phyloP scores from a whole-genome alignment of 2,113 vertebrate genomes.

The Bos javanicus region DNA sequence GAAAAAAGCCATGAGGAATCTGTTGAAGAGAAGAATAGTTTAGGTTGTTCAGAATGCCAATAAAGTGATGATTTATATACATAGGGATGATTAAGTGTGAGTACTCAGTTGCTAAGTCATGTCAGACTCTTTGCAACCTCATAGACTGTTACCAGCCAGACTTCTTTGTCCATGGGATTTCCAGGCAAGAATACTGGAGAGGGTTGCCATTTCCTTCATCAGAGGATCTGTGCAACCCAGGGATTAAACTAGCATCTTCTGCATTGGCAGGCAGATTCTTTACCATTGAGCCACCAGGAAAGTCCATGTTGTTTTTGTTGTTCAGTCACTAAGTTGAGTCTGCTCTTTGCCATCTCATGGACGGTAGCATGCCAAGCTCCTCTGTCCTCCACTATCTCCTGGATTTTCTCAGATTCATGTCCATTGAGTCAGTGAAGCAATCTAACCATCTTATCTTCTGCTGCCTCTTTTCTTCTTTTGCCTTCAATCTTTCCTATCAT shows the following conservation, averaged over 20 bases:
- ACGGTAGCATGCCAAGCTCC: accelerated
- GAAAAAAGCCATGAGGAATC: neutral
- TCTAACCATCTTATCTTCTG: neutral
- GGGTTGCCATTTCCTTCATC: no score
- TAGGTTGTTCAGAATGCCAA: neutral
- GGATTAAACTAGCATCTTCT: neutral
- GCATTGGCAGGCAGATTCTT: neutral
- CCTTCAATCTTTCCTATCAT: neutral
- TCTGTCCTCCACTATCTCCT: neutral
- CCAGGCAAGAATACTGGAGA: no score
- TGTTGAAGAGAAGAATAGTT: constrained; percentile 30
- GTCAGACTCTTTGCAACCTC: neutral
- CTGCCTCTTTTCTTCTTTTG: neutral
- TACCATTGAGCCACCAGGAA: neutral
- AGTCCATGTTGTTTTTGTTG: neutral
- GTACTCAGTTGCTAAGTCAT: neutral
- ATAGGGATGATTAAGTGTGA: accelerated
- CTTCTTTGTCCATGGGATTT: neutral
- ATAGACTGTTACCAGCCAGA: neutral
- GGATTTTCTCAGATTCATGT: neutral
- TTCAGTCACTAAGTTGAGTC: neutral
- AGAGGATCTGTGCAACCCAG: no score
- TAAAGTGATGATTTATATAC: neutral
- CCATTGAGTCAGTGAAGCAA: neutral
- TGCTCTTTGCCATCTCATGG: neutral